Base-by-base conservation (phyloP, 2,888 invertebrate species). In the Cheilosia vulpina region DNA sequence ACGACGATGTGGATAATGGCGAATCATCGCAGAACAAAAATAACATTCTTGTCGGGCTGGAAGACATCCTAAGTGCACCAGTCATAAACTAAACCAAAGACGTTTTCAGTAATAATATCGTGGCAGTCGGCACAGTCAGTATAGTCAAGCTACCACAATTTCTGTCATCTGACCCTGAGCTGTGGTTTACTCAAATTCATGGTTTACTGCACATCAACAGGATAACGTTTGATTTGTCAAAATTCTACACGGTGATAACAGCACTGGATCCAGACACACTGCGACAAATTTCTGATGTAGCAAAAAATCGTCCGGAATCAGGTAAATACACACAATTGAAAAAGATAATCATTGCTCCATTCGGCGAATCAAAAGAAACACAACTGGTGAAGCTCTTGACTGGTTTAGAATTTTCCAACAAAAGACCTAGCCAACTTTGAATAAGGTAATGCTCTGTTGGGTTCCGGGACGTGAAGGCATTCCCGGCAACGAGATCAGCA, bases 231-330 rank as follows among this genome's bases (percentile, higher is more conserved):
- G 31, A 63, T 4, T 47, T 63, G 19, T 63, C 47, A 15, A 63
- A 63, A 31, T 63, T 31, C 31, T 63, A 63, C 47, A 50, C 34
- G 5, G 11, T 63, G 9, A 63, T 63, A 13, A 63, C 34, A 19
- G 63, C 63, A 13, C 31, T 63, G n/a, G 31, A 63, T 31, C 62
- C 27, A n/a, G 24, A 47, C 47, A 63, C 47, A n/a, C 63, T 63
- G 19, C 63, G 31, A 45, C 19, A 47, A 63, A 50, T 63, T 4
- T 63, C 63, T 17, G 19, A 63, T 21, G 21, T 27, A 4, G 62
- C 31, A 17, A 63, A 63, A 31, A 47, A 47, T 31, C 47, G 34
- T 41, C 47, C 63, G 31, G 63, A 47, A 6, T 31, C 63, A 63
- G 63, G 34, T 27, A 63, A 63, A 27, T 63, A 63, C 24, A 24